Conservation (phyloP, 2,113 vertebrate genomes). For the Hemibagrus wyckioides region DNA sequence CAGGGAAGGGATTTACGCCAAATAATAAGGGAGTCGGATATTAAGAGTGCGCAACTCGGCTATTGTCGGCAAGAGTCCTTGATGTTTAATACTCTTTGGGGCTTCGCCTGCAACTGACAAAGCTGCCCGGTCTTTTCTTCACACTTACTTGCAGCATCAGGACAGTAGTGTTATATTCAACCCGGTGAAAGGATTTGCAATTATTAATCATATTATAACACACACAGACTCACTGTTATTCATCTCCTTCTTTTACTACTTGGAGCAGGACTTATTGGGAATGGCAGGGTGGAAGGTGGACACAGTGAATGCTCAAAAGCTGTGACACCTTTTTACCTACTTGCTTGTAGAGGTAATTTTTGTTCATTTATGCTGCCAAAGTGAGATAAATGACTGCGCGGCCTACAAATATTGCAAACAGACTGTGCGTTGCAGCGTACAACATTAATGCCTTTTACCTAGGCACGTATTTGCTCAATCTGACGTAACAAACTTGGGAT, state of each 20-base stretch:
- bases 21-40: slow-evolving; percentile 64
- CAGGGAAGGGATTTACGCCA: slow-evolving; percentile 63
- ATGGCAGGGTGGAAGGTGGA: slow-evolving; percentile 25
- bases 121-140: slow-evolving; percentile 52
- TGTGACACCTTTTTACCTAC: slow-evolving; percentile 11
- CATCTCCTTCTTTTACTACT: slow-evolving; percentile 58
- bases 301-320: slow-evolving; percentile 16
- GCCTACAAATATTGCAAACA: slow-evolving; percentile 26
- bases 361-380: slow-evolving; percentile 42
- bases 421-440: background rate
- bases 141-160: slow-evolving; percentile 48
- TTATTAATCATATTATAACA: slow-evolving; percentile 66
- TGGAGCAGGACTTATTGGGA: slow-evolving; percentile 47
- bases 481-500: background rate
- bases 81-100: slow-evolving; percentile 64
- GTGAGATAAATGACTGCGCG: slow-evolving; percentile 35
- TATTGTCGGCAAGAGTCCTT: slow-evolving; percentile 65
- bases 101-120: slow-evolving; percentile 63
- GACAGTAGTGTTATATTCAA: slow-evolving; percentile 50
- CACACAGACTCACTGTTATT: slow-evolving; percentile 56
- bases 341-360: slow-evolving; percentile 31
- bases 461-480: background rate
- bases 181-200: slow-evolving; percentile 59
- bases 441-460: background rate
- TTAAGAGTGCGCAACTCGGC: slow-evolving; percentile 52